Conservation (phyloP, 1,140 invertebrate genomes). For the Drosophila mauritiana region DNA sequence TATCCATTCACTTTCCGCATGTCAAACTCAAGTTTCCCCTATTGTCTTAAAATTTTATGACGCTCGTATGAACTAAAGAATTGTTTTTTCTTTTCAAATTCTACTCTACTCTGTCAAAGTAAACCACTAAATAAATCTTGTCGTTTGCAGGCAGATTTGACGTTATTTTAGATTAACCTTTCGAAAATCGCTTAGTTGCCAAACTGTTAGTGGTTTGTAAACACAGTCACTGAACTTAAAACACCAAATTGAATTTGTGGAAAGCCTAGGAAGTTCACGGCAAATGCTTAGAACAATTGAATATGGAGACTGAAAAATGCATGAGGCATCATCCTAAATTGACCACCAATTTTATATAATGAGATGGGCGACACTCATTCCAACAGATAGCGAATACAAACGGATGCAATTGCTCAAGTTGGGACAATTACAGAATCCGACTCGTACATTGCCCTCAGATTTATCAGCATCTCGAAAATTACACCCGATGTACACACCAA, state of each 20-base stretch:
- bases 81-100: too few species aligned
- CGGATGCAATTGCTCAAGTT: conserved; percentile 15
- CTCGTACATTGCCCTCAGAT: conserved; percentile 33
- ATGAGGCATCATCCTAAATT: conserved; percentile 5
- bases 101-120: neutral
- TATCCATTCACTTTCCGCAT: neutral
- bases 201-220: too few species aligned
- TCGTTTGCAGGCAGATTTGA: too few species aligned
- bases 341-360: conserved; percentile 25
- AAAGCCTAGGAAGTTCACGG: neutral
- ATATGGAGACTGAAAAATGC: neutral
- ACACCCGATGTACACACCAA: conserved; percentile 1
- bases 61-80: too few species aligned
- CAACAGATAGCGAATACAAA: conserved; percentile 6
- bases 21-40: conserved; percentile 6
- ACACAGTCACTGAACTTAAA: conserved; percentile 61
- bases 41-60: neutral
- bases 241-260: conserved; percentile 17
- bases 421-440: conserved; percentile 7
- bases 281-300: conserved; percentile 1
- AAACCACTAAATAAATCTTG: conserved; percentile 4
- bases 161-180: too few species aligned
- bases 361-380: neutral
- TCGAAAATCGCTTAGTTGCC: conserved; percentile 25
- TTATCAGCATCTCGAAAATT: conserved; percentile 27